phyloP scores from a whole-genome alignment of 1,140 invertebrate species.

The Leptestheria dahalacensis region DNA sequence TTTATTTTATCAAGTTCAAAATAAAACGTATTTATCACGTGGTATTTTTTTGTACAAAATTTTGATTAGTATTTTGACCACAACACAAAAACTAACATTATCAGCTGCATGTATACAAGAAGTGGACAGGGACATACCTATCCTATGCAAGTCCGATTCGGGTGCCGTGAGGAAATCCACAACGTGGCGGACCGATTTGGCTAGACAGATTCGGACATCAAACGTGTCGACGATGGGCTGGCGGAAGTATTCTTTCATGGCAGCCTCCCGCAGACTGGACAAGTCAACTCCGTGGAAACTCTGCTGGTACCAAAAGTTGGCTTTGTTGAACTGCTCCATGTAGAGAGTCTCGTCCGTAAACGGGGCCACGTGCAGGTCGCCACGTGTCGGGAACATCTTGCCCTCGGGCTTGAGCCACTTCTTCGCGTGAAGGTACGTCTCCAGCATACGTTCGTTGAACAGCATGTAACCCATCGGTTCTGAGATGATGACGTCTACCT shows the following conservation, averaged over 20 bases:
- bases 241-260: conserved; percentile 93
- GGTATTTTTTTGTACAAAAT: neutral
- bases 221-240: conserved; percentile 99
- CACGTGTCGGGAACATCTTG: conserved; percentile 90
- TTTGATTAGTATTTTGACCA: too few species aligned
- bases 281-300: conserved; percentile 97
- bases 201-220: conserved; percentile 92
- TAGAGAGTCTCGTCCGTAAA: conserved; percentile 96
- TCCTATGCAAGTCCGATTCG: conserved; percentile 87
- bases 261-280: conserved; percentile 71
- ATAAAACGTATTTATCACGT: neutral
- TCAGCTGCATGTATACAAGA: neutral
- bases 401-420: conserved; percentile 86
- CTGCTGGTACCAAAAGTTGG: conserved; percentile 97
- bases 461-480: conserved; percentile 99
- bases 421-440: conserved; percentile 95
- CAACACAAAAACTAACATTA: too few species aligned
- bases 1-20: neutral
- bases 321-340: conserved; percentile 97
- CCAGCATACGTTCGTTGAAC: conserved; percentile 98
- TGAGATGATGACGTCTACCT: conserved; percentile 92
- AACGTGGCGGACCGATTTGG: conserved; percentile 84
- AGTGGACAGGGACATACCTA: conserved; percentile 41
- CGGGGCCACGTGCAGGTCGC: conserved; percentile 93
- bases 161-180: conserved; percentile 87